Base-by-base conservation (phyloP, 1,140 invertebrate genomes). In the Apis dorsata region DNA sequence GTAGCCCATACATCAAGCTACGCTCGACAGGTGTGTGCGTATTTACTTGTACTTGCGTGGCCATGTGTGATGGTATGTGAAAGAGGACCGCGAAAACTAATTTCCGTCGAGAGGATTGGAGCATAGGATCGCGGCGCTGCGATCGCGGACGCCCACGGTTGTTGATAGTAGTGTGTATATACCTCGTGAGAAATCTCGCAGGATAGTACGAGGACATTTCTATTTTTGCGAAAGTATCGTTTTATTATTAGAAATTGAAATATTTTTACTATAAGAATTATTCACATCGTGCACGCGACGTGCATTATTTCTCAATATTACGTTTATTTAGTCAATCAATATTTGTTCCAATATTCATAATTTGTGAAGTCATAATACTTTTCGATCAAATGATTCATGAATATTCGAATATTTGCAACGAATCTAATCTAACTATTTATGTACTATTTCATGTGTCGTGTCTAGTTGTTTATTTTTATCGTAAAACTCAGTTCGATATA, bases 1-100 rank as follows among this genome's bases (percentile, higher is more conserved):
- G 86, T 76, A 74, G 82, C 71, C 72, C 86, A 81, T 87, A 81
- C 63, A 84, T 87, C 86, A 87, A 81, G 60, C 62, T n/a, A 74
- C 71, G 60, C 70, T 51, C 24, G 19, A 17, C 12, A 15, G 13
- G 17, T 65, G n/a, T 51, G 66, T n/a, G 44, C 11, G n/a, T 24
- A 62, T 13, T 15, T 63, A 28, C 55, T 57, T 15, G 62, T 24
- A 1, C 62, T n/a, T 17, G 11, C 19, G 19, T 44, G 7, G 2
- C 19, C 15, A 12, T 44, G 66, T 17, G 17, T 12, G 13, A 11
- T 12, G 24, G 11, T 28, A 51, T 2, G 24, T 13, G 72, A 10
- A 74, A 74, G 55, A 55, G 53, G 62, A 76, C 53, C 79, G 72
- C 79, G 80, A 65, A 83, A 83, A 78, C 66, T 63, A 83, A 78